These are phyloP conservation scores for Homarus americanus DNA, from an alignment of 1,140 invertebrate species.

Conservation along the genomic window DNA sequence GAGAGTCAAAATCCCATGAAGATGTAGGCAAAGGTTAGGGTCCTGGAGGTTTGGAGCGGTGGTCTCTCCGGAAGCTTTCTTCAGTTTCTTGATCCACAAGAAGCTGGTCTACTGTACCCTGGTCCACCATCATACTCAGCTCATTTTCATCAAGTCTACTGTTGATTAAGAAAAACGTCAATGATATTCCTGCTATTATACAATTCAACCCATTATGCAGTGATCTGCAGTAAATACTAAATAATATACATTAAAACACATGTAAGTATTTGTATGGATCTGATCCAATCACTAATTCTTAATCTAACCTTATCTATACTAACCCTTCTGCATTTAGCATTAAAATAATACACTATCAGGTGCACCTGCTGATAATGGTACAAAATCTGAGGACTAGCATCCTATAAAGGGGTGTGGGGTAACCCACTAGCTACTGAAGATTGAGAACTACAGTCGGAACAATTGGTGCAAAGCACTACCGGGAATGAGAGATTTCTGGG, in stretches of 20 bases:
- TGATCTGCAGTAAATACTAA: background rate
- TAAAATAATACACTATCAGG: no score
- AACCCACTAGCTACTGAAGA: no score
- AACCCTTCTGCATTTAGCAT: no score
- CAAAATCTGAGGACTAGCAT: no score
- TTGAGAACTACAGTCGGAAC: no score
- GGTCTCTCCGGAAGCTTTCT: constrained; percentile 64
- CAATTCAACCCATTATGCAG: background rate
- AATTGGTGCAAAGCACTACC: no score
- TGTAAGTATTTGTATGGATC: no score
- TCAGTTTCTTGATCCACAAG: constrained; percentile 66
- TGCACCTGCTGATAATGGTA: no score
- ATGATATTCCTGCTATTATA: background rate
- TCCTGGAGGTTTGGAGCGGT: constrained; percentile 53
- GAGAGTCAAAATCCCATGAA: constrained; percentile 22
- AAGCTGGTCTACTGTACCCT: constrained; percentile 56
- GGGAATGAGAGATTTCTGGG: no score
- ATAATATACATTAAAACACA: background rate
- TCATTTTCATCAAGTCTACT: constrained; percentile 66
- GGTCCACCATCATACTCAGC: constrained; percentile 65
- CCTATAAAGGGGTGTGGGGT: no score
- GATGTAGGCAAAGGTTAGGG: constrained; percentile 44
- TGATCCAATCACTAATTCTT: no score
- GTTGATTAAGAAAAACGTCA: constrained; percentile 15
- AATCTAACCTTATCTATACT: no score